Evolutionary conservation across 2,797 vertebrate species (phyloP).

Genomic region (Spizella passerina): DNA sequence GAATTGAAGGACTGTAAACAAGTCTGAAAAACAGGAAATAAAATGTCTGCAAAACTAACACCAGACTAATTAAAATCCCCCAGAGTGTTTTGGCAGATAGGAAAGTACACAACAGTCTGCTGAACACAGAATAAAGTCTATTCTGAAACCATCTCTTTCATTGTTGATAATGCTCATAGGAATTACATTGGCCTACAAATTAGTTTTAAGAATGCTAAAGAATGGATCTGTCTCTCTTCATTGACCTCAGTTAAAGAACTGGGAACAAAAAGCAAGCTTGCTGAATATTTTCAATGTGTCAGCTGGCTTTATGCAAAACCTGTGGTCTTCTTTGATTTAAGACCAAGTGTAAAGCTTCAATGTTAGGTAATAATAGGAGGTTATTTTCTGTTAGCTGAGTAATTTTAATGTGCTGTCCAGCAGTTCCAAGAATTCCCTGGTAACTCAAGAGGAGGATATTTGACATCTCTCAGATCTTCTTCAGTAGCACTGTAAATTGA

Average conservation of each 20-base stretch:
- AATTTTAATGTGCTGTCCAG: neutral
- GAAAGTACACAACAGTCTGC: neutral
- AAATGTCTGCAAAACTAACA: neutral
- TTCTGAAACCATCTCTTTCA: neutral
- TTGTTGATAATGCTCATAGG: neutral
- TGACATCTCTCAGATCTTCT: neutral
- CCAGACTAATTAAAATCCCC: neutral
- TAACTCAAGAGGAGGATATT: neutral
- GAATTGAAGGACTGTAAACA: neutral
- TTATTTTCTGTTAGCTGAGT: neutral
- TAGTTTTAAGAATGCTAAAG: neutral
- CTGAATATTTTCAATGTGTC: neutral
- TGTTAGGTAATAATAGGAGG: rapidly evolving
- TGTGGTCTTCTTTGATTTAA: neutral
- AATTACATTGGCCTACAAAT: neutral
- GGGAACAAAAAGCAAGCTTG: neutral
- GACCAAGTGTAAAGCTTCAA: neutral
- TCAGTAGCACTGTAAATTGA: neutral
- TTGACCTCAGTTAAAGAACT: neutral
- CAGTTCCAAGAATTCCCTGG: neutral
- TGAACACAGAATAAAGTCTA: neutral
- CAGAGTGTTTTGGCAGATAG: neutral
- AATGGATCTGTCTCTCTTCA: neutral
- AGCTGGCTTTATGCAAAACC: neutral
- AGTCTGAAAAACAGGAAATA: neutral